Base-by-base conservation (phyloP, 1,140 invertebrate genomes). In the Hermetia illucens region DNA sequence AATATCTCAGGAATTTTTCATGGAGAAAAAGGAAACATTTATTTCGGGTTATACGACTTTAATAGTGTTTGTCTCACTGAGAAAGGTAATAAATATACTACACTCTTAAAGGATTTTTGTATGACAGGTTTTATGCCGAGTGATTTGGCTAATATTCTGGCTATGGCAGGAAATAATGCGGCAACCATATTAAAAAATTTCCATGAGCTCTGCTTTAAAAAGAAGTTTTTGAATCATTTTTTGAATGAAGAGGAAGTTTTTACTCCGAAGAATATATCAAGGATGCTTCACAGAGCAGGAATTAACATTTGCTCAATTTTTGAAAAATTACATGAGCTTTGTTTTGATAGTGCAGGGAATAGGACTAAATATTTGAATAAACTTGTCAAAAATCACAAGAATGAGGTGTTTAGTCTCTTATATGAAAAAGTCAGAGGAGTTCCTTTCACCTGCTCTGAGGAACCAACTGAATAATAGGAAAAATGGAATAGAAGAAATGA, bases 311-410 rank as follows among this genome's bases (percentile, higher is more conserved):
- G 48, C 43, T 27, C 18, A 45, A 36, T 34, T 32, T 51, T 54
- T 47, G 36, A 49, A 46, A 52, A 47, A 51, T 47, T 54, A 25
- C 48, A 54, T 49, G 39, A 46, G 44, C 33, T 52, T 46, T 54
- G 52, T 51, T 54, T 52, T 51, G 42, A 54, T 45, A 39, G 46
- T 16, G 34, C 22, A 41, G 52, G 52, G 38, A 50, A 45, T 15
- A 52, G 42, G 47, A 51, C 43, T 41, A 30, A 47, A 24, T 54
- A 54, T 48, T 54, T 54, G 33, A 48, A 43, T n/a, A 44, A 44
- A 46, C 45, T 54, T 44, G 47, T 51, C 13, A 44, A 50, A 46
- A 44, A 45, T 38, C 18, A 43, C n/a, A n/a, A 17, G 15, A 30
- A 27, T 49, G 32, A 10, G 50, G 45, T 36, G 33, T 38, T 31